phyloP scores from a whole-genome alignment of 1,140 invertebrate genomes.

The Maniola jurtina region DNA sequence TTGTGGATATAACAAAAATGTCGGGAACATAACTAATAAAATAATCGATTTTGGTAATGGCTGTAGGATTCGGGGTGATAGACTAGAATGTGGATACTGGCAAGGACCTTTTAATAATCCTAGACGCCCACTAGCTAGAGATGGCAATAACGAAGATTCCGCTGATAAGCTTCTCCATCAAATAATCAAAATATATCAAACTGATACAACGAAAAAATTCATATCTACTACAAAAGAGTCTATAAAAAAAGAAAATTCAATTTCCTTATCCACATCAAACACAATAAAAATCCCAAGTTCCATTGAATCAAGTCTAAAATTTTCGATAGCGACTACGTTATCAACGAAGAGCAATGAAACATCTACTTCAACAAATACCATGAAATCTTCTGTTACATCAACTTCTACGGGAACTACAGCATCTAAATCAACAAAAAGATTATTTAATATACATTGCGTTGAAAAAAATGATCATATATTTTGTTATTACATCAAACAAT shows the following conservation, averaged over 20 bases:
- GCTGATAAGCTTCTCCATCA: slow-evolving; percentile 1
- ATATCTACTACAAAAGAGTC: not conserved
- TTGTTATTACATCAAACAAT: slow-evolving; percentile 40
- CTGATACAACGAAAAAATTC: not conserved
- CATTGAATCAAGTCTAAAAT: not conserved
- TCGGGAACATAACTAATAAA: slow-evolving; percentile 34
- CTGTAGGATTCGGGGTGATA: slow-evolving; percentile 47
- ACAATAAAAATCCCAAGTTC: not conserved
- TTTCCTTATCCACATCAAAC: not conserved
- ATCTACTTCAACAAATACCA: not conserved
- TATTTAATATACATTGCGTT: slow-evolving; percentile 39
- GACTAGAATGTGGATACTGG: slow-evolving; percentile 65
- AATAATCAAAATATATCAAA: not conserved
- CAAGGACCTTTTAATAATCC: slow-evolving; percentile 33
- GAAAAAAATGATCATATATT: slow-evolving; percentile 49
- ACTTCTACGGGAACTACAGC: not conserved
- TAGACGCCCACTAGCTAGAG: slow-evolving; percentile 35
- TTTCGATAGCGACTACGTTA: not conserved
- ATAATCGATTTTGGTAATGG: slow-evolving; percentile 42
- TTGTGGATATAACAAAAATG: slow-evolving; percentile 64
- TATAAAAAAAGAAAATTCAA: not conserved
- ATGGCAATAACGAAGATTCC: slow-evolving; percentile 4
- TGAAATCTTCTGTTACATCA: not conserved
- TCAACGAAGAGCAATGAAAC: not conserved
- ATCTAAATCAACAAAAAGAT: slow-evolving; percentile 2